A percentile compares a stretch with the other conserved stretches of the same genome.
Evolutionary conservation across 2,888 invertebrate genomes (phyloP).

Genomic region (Drosophila helvetica): DNA sequence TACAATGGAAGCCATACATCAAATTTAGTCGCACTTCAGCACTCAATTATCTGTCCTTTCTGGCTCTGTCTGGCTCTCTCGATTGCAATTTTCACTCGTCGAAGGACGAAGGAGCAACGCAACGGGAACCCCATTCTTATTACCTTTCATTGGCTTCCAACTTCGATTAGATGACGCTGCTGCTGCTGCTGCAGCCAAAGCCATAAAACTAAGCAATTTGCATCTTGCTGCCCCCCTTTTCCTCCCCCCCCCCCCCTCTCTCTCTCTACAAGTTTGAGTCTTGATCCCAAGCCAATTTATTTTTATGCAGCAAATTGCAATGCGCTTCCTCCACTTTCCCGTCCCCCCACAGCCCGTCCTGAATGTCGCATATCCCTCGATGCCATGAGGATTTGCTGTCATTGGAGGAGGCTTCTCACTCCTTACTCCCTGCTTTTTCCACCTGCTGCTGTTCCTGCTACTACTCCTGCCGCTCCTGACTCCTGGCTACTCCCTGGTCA

Average conservation of each 20-base stretch:
- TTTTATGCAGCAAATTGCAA: slow-evolving; percentile 65
- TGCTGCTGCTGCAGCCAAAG: slow-evolving; percentile 29
- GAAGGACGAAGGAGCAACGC: not conserved
- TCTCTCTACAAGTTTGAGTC: slow-evolving; percentile 43
- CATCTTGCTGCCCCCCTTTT: slow-evolving; percentile 20
- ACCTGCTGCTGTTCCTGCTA: slow-evolving; percentile 6
- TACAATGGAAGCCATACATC: slow-evolving; percentile 27
- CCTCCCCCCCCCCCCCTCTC: not conserved
- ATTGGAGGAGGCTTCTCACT: slow-evolving; percentile 58
- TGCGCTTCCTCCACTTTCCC: slow-evolving; percentile 25
- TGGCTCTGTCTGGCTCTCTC: not conserved
- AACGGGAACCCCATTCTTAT: slow-evolving; percentile 8
- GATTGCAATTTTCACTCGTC: slow-evolving; percentile 27
- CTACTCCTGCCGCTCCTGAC: slow-evolving; percentile 9
- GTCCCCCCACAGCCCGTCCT: not conserved
- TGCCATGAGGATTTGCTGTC: slow-evolving; percentile 74
- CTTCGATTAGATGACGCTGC: slow-evolving; percentile 39
- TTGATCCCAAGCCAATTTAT: slow-evolving; percentile 66
- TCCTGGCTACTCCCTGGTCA: slow-evolving; percentile 54
- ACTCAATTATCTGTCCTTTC: slow-evolving; percentile 31
- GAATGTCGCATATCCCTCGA: slow-evolving; percentile 36
- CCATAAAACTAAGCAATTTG: slow-evolving; percentile 55
- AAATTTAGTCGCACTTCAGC: slow-evolving; percentile 1
- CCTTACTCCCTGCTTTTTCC: slow-evolving; percentile 3
- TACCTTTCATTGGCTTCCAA: slow-evolving; percentile 52